A percentile compares a stretch with the other conserved stretches of the same genome.
These are phyloP conservation scores for Lethenteron camtschaticum DNA, from an alignment of 2,113 vertebrate genomes.

Conservation along the genomic window DNA sequence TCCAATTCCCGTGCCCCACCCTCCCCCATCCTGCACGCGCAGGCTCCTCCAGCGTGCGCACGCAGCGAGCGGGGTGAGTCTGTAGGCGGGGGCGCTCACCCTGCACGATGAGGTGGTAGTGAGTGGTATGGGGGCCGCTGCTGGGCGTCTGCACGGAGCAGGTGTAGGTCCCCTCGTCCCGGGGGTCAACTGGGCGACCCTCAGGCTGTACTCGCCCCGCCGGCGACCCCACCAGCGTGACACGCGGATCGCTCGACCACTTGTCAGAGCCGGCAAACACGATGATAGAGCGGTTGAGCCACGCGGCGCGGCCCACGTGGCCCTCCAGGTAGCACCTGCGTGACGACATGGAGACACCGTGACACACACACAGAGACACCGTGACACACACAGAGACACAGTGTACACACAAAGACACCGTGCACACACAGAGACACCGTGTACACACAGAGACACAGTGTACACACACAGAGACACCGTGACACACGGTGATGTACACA, in stretches of 20 bases:
- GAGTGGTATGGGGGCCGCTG: conserved; percentile 44
- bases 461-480: no score
- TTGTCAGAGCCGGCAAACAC: conserved; percentile 58
- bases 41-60: no score
- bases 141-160: conserved; percentile 58
- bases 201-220: conserved; percentile 55
- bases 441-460: no score
- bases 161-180: conserved; percentile 59
- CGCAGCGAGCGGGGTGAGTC: no score
- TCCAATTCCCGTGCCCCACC: no score
- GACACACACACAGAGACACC: no score
- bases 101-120: conserved; percentile 70
- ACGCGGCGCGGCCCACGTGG: conserved; percentile 58
- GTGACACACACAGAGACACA: no score
- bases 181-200: conserved; percentile 43
- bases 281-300: conserved; percentile 75
- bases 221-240: conserved; percentile 41
- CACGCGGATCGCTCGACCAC: conserved; percentile 56
- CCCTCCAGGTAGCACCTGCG: conserved; percentile 55
- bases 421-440: no score
- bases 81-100: conserved; percentile 22
- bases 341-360: neutral
- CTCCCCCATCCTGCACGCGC: no score
- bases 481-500: no score
- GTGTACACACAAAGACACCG: no score